Evolutionary conservation across 2,888 invertebrate genomes (phyloP).

Genomic region (Conchocele bisecta): DNA sequence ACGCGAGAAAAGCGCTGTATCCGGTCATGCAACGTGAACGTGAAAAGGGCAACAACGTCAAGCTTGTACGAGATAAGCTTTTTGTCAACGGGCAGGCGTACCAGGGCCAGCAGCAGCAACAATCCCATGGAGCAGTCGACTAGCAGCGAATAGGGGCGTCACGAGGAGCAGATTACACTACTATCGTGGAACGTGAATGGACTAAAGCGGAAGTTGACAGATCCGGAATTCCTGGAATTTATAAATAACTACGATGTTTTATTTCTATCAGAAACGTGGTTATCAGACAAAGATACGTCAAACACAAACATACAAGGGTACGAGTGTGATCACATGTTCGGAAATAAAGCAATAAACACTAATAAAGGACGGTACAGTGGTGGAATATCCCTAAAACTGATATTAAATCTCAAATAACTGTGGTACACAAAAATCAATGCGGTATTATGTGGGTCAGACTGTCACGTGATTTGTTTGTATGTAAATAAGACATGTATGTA

Average conservation of each 20-base stretch:
- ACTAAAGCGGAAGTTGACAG: neutral
- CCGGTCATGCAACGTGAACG: neutral
- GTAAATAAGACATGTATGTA: neutral
- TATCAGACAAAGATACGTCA: neutral
- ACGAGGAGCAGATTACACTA: neutral
- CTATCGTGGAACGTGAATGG: conserved; percentile 3
- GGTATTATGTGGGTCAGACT: conserved; percentile 1
- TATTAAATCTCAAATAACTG: neutral
- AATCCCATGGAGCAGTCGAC: too few relatives aligned
- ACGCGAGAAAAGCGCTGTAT: neutral
- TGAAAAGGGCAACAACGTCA: neutral
- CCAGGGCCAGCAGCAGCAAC: neutral
- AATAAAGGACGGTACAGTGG: neutral
- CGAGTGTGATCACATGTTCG: neutral
- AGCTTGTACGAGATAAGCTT: conserved; percentile 1
- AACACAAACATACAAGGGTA: neutral
- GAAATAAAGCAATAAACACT: neutral
- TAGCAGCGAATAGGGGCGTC: conserved; percentile 1
- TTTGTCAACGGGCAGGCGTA: neutral
- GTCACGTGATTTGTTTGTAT: neutral
- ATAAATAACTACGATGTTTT: neutral
- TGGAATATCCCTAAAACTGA: neutral
- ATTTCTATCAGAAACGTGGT: neutral
- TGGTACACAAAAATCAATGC: neutral
- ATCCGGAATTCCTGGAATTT: neutral